Evolutionary conservation across 2,888 invertebrate genomes (phyloP).

Genomic region (Onthophagus sagittarius): DNA sequence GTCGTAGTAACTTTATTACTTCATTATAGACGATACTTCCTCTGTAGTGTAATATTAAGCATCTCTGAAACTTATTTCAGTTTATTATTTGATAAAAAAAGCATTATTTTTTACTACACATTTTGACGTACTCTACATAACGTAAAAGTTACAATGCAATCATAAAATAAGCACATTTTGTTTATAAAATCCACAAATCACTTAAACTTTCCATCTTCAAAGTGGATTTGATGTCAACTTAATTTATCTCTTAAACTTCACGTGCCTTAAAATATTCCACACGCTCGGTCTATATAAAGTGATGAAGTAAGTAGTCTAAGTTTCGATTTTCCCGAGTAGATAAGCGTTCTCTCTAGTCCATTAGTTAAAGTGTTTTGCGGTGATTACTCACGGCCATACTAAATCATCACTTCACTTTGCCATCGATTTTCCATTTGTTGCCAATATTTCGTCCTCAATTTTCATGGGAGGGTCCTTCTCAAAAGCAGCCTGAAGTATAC

Average conservation of each 20-base stretch:
- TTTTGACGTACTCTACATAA: too few species aligned
- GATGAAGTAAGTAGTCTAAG: background rate
- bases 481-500: background rate
- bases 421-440: background rate
- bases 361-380: background rate
- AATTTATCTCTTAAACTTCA: background rate
- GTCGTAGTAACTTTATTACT: too few species aligned
- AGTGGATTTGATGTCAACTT: background rate
- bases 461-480: background rate
- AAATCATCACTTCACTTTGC: background rate
- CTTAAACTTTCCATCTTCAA: background rate
- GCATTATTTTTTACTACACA: too few species aligned
- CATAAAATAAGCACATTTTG: too few species aligned
- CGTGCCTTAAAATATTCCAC: background rate
- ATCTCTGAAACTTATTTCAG: too few species aligned
- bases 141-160: too few species aligned
- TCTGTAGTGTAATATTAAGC: too few species aligned
- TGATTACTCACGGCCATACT: background rate
- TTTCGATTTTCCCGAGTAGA: background rate
- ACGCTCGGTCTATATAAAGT: background rate
- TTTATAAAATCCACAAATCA: background rate
- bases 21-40: too few species aligned
- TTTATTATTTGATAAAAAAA: too few species aligned
- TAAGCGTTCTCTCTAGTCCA: background rate
- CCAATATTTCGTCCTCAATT: background rate